Conservation (phyloP, 2,113 vertebrate species). For the Oreocharis arfaki region DNA sequence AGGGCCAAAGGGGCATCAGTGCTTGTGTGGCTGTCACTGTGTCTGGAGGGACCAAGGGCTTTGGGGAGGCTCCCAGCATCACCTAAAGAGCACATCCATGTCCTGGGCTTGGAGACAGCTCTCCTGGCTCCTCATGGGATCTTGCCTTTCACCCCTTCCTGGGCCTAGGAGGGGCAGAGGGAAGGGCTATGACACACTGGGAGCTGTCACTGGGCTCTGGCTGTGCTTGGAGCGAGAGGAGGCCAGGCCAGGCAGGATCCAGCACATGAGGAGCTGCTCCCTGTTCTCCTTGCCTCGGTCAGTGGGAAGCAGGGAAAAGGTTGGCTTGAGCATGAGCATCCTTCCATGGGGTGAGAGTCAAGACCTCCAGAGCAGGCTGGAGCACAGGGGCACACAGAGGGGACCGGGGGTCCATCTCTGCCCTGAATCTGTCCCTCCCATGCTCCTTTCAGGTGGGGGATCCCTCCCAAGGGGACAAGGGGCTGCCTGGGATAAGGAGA, state of each 20-base stretch:
- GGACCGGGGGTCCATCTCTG: neutral
- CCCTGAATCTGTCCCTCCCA: accelerated
- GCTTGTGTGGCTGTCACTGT: accelerated
- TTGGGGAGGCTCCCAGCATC: neutral
- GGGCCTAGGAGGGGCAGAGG: neutral
- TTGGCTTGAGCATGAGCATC: neutral
- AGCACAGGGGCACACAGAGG: no score
- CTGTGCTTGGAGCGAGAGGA: accelerated
- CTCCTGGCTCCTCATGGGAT: neutral
- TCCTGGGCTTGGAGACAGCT: neutral
- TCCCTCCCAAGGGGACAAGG: neutral
- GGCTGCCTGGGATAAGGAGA: neutral
- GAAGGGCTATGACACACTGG: neutral
- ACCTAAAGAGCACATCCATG: neutral
- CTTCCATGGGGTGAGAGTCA: neutral
- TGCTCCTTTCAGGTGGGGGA: neutral
- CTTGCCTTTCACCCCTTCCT: neutral
- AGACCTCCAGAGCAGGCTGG: neutral
- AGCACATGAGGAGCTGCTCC: neutral
- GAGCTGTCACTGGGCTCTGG: neutral
- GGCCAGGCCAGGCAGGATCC: neutral
- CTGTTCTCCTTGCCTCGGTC: accelerated
- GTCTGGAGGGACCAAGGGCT: neutral
- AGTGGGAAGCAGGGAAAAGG: neutral
- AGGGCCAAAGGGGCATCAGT: accelerated